Conservation (phyloP, 2,797 vertebrate species). For the Pangasius djambal region DNA sequence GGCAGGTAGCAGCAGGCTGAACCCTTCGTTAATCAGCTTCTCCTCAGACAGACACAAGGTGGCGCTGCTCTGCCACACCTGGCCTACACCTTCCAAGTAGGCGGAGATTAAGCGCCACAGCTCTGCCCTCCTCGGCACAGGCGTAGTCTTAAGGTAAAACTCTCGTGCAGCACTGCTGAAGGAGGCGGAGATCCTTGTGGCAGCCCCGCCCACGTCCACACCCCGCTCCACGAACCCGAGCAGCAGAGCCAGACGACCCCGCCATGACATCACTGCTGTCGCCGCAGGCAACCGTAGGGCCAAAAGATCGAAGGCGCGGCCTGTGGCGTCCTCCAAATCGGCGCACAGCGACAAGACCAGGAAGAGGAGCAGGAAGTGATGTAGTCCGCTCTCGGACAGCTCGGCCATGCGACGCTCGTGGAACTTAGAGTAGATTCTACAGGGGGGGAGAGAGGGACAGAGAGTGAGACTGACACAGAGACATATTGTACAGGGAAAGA, state of each 20-base stretch:
- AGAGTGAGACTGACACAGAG: background rate
- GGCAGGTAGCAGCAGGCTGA: constrained; percentile 89
- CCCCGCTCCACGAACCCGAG: constrained; percentile 83
- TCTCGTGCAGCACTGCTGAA: constrained; percentile 89
- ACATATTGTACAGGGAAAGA: background rate
- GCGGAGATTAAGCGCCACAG: constrained; percentile 90
- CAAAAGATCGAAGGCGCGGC: constrained; percentile 84
- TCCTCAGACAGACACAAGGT: constrained; percentile 87
- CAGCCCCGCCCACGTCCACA: constrained; percentile 76
- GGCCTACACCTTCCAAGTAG: constrained; percentile 91
- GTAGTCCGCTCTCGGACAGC: constrained; percentile 88
- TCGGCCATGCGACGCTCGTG: constrained; percentile 93
- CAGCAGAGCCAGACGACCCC: constrained; percentile 47
- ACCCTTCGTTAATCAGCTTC: constrained; percentile 90
- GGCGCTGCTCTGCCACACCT: constrained; percentile 90
- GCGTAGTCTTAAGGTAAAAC: constrained; percentile 88
- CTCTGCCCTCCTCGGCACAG: constrained; percentile 76
- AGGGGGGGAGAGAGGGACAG: background rate
- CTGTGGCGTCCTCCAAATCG: constrained; percentile 88
- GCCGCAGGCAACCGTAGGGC: constrained; percentile 77
- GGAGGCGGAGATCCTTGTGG: constrained; percentile 80
- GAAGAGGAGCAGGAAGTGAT: constrained; percentile 92
- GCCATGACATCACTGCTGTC: constrained; percentile 54
- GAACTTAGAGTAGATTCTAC: constrained; percentile 96
- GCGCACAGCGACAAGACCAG: constrained; percentile 82